These are phyloP conservation scores for Electrophaes corylata DNA, from an alignment of 2,888 invertebrate species.

Conservation along the genomic window DNA sequence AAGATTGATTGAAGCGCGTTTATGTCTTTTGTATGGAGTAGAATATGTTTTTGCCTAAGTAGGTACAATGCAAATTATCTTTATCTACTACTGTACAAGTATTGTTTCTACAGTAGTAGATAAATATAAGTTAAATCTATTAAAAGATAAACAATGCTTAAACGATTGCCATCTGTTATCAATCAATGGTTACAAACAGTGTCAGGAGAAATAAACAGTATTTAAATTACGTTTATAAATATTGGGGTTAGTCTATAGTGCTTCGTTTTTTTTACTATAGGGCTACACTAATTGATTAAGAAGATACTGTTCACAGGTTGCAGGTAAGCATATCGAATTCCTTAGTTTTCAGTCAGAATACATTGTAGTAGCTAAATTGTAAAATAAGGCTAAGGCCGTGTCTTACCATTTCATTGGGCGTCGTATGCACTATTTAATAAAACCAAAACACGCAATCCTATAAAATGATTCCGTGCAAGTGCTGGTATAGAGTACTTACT, in stretches of 20 bases:
- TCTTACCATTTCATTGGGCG: conserved; percentile 33
- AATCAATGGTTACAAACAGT: too few species aligned
- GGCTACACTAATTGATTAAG: not conserved
- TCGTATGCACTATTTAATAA: conserved; percentile 49
- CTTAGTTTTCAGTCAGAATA: conserved; percentile 21
- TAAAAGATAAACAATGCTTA: too few species aligned
- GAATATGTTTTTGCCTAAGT: not conserved
- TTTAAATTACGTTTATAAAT: too few species aligned
- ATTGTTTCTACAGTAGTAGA: too few species aligned
- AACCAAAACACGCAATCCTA: conserved; percentile 51
- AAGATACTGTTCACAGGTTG: not conserved
- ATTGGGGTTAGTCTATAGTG: too few species aligned
- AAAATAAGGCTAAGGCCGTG: conserved; percentile 48
- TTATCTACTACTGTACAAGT: too few species aligned
- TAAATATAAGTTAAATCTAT: too few species aligned
- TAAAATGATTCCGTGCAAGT: conserved; percentile 48
- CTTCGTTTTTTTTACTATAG: not conserved
- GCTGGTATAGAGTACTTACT: conserved; percentile 28
- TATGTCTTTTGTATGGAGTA: conserved; percentile 11
- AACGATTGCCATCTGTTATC: too few species aligned
- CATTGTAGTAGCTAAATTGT: conserved; percentile 36
- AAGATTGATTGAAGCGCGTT: conserved; percentile 1
- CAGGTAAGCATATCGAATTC: not conserved
- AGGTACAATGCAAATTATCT: too few species aligned
- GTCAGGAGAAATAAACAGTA: too few species aligned